Percentiles rank a stretch among this genome's conserved stretches.
phyloP scores from a whole-genome alignment of 2,888 invertebrate species.

The Notocelia uddmanniana region DNA sequence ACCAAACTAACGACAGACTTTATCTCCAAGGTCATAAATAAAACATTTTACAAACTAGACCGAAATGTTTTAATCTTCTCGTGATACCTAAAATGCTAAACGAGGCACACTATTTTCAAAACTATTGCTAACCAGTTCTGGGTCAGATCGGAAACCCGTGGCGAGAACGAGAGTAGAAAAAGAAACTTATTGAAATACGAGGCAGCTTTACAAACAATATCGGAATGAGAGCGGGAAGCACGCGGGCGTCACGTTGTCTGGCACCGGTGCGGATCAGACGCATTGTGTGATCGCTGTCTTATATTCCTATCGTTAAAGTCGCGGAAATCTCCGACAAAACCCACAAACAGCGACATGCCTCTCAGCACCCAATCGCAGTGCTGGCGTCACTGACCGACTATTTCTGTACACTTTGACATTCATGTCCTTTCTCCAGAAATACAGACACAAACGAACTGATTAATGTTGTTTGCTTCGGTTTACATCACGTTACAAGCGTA shows the following conservation, averaged over 20 bases:
- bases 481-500: conserved; percentile 15
- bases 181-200: conserved; percentile 2
- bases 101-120: background rate
- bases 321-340: conserved; percentile 46
- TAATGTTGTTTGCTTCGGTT: conserved; percentile 49
- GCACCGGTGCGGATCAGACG: conserved; percentile 49
- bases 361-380: conserved; percentile 48
- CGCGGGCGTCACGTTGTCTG: conserved; percentile 71
- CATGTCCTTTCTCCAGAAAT: conserved; percentile 75
- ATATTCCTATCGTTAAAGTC: conserved; percentile 46
- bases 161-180: background rate
- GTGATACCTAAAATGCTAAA: background rate
- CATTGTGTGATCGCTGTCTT: conserved; percentile 44
- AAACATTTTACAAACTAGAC: background rate
- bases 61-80: background rate
- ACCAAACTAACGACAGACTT: conserved; percentile 3
- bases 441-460: conserved; percentile 50
- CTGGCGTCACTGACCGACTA: conserved; percentile 75
- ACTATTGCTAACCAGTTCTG: background rate
- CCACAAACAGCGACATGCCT: conserved; percentile 30
- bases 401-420: conserved; percentile 63
- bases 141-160: background rate
- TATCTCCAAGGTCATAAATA: background rate
- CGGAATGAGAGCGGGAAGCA: conserved; percentile 50
- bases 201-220: conserved; percentile 45